phyloP scores from a whole-genome alignment of 2,797 vertebrate species.

The Mastacembelus armatus region DNA sequence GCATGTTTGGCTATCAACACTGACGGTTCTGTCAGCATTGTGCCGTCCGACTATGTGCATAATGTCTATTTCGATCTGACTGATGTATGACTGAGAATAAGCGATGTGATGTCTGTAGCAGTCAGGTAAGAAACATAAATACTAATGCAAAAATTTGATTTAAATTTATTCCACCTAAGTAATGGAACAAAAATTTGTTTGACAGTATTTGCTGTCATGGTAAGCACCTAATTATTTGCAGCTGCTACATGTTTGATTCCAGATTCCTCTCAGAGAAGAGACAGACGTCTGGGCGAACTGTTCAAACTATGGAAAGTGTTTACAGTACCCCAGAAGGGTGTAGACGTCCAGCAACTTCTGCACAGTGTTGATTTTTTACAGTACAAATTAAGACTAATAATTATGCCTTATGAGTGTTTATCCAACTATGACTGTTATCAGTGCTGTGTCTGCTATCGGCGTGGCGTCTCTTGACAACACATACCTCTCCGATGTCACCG shows the following conservation, averaged over 20 bases:
- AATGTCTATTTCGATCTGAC: no score
- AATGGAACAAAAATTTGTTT: not conserved
- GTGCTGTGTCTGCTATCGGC: not conserved
- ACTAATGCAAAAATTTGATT: no score
- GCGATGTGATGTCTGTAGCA: no score
- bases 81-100: no score
- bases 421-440: not conserved
- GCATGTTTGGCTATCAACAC: no score
- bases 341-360: conserved; percentile 17
- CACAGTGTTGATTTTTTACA: not conserved
- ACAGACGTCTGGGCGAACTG: not conserved
- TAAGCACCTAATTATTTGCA: not conserved
- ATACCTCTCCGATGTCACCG: conserved; percentile 93
- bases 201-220: not conserved
- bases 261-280: not conserved
- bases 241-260: not conserved
- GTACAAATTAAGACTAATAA: conserved; percentile 14
- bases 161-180: no score
- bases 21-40: no score
- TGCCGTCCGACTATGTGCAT: no score
- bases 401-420: conserved; percentile 9
- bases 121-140: no score
- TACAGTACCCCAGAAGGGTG: conserved; percentile 15
- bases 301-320: conserved; percentile 26
- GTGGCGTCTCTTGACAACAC: not conserved